Base-by-base conservation (phyloP, 2,113 vertebrate genomes). In the Lates calcarifer region DNA sequence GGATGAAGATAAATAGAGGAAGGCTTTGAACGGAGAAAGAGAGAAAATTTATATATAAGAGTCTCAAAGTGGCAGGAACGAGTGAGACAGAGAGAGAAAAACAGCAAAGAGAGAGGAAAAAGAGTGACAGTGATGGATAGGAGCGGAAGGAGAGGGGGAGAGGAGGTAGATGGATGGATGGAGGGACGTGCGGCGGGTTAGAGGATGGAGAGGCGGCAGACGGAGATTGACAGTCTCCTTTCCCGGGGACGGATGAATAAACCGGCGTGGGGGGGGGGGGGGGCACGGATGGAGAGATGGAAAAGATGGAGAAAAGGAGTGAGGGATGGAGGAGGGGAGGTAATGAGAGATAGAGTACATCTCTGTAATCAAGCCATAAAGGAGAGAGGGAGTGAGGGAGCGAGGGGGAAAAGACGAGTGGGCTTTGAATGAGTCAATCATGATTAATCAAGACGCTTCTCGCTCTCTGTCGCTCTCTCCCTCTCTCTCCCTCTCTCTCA, bases 361-460 rank as follows among this genome's bases (percentile, higher is more conserved):
- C 92, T 91, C 87, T 31, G 88, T 92, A 93, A 94, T 93, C 92
- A 93, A 93, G 90, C 83, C 83, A 86, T 88, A 86, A 90, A 87
- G 77, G 82, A 82, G 82, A 89, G 85, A 45, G 39, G 60, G 84
- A 84, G 79, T 49, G 80, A 89, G 89, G 63, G 86, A 87, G 87
- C 51, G 79, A 88, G 74, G 51, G 81, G 67, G 29, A 83, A 77
- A 91, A 89, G 81, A 89, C 39, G 89, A 90, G 90, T 83, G 78
- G 83, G 90, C 72, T 90, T 90, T 94, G 91, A 94, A 94, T 92
- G 93, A 95, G 92, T 93, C 92, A 93, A 94, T 95, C 94, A 94
- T 89, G 92, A 93, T 94, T 95, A 95, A 94, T 95, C 94, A 95
- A 90, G 91, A 89, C 68, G 87, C 86, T 92, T 89, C 85, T 90